Percentiles rank a stretch among this genome's conserved stretches.
These are phyloP conservation scores for Lindbergichthys nudifrons DNA, from an alignment of 2,797 vertebrate species.

Conservation along the genomic window DNA sequence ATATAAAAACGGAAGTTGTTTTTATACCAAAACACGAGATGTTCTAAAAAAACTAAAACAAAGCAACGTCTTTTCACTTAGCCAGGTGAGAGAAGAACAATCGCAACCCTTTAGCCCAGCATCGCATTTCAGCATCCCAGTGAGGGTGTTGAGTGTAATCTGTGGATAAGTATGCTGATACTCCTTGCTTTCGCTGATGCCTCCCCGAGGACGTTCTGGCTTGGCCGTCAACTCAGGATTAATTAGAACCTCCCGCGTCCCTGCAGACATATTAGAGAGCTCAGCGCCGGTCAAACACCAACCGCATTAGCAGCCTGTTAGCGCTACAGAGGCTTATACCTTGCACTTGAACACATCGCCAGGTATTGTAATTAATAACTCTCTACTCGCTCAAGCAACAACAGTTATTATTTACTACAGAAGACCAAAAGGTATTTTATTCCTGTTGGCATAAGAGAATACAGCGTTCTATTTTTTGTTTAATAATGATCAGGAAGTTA, in stretches of 20 bases:
- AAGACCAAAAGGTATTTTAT: slow-evolving; percentile 60
- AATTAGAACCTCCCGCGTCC: slow-evolving; percentile 83
- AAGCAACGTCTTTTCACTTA: slow-evolving; percentile 30
- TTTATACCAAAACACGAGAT: slow-evolving; percentile 14
- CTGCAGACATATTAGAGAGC: slow-evolving; percentile 84
- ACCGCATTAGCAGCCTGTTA: slow-evolving; percentile 79
- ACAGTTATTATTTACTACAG: slow-evolving; percentile 63
- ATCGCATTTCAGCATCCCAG: slow-evolving; percentile 65
- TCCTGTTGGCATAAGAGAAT: slow-evolving; percentile 19
- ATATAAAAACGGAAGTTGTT: slow-evolving; percentile 18
- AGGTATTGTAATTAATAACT: slow-evolving; percentile 78
- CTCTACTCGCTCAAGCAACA: slow-evolving; percentile 38
- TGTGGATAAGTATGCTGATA: slow-evolving; percentile 79
- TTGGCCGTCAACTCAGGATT: slow-evolving; percentile 83
- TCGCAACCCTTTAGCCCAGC: slow-evolving; percentile 52
- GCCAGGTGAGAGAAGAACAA: slow-evolving; percentile 48
- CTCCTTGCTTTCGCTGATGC: slow-evolving; percentile 70
- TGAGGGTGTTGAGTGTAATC: slow-evolving; percentile 76
- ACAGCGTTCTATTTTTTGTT: neutral
- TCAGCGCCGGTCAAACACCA: slow-evolving; percentile 84
- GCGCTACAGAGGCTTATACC: slow-evolving; percentile 75
- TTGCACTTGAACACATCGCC: slow-evolving; percentile 71
- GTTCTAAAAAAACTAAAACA: slow-evolving; percentile 3
- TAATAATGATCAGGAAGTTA: slow-evolving; percentile 23
- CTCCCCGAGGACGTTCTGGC: slow-evolving; percentile 74